Conservation (phyloP, 2,888 invertebrate species). For the Colletes collaris region DNA sequence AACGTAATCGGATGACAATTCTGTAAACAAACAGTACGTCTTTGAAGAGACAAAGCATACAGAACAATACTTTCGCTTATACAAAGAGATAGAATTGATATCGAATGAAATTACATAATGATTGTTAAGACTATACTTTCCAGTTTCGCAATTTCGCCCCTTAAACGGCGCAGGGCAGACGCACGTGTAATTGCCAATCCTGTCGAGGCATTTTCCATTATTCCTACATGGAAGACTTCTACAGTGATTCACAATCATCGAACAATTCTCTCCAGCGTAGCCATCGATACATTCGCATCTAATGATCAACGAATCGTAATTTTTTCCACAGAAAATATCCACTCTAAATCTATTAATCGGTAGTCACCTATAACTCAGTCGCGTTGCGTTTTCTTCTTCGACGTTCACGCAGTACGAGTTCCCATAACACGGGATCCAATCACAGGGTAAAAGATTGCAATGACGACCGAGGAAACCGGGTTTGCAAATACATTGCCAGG, state of each 20-base stretch:
- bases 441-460: conserved; percentile 86
- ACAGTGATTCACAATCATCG: conserved; percentile 82
- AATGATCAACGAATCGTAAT: conserved; percentile 4
- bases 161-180: conserved; percentile 83
- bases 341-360: not conserved
- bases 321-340: not conserved
- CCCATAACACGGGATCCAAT: conserved; percentile 84
- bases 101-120: not conserved
- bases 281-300: conserved; percentile 86
- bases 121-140: conserved; percentile 66
- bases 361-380: conserved; percentile 81
- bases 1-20: conserved; percentile 84
- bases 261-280: conserved; percentile 84
- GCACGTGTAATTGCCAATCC: conserved; percentile 82
- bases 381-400: conserved; percentile 80
- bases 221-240: conserved; percentile 80
- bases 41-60: conserved; percentile 7
- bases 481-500: conserved; percentile 84
- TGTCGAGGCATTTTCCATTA: conserved; percentile 82
- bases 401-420: conserved; percentile 83
- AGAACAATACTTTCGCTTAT: not conserved
- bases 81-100: not conserved
- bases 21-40: conserved; percentile 68
- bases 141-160: conserved; percentile 84
- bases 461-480: conserved; percentile 84